Evolutionary conservation across 2,113 vertebrate genomes (phyloP), one percentile per base, ranked within the genome.

Genomic region (Athene noctua): DNA sequence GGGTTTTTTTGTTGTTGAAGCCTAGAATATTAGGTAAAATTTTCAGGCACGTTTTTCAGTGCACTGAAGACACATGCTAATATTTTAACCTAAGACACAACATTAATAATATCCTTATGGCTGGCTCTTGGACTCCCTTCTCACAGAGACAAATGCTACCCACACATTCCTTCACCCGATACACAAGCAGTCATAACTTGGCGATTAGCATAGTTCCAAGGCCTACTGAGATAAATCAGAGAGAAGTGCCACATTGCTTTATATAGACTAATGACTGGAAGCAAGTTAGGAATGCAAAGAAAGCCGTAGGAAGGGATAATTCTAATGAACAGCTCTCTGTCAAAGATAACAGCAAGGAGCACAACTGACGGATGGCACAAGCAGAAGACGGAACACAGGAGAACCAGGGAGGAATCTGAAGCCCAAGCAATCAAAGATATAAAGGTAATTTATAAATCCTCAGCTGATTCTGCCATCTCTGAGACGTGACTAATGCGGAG

Each of bases 191-290:
- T 85, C 91, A 85, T 75, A 94, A 94, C 91, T 91, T 89, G 83
- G 83, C 0, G 20, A 92, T 95, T 96, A 94, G 51, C 0, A 0
- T 26, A 40, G 46, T 93, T 86, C 90, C 94, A 97, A 94, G 88
- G 90, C 87, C 88, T 90, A 59, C 81, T 58, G 67, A 95, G 90
- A 97, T 93, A 95, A 94, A 96, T 90, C 85, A 93, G 74, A 80
- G 75, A 82, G 90, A 88, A 87, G 49, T 12, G 3, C 51, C 65
- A 47, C 81, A 32, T 44, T 77, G 54, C 84, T 94, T 92, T 88
- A 85, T 95, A 94, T 55, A 95, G 91, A 62, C 63, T 91, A 91
- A 90, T 77, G 87, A 77, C 80, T 73, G 46, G 34, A 57, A 83
- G 16, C 54, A 55, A 95, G 74, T 59, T n/a, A 73, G 42, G 66